Evolutionary conservation across 2,888 invertebrate species (phyloP).

Genomic region (Drosophila austrosaltans): DNA sequence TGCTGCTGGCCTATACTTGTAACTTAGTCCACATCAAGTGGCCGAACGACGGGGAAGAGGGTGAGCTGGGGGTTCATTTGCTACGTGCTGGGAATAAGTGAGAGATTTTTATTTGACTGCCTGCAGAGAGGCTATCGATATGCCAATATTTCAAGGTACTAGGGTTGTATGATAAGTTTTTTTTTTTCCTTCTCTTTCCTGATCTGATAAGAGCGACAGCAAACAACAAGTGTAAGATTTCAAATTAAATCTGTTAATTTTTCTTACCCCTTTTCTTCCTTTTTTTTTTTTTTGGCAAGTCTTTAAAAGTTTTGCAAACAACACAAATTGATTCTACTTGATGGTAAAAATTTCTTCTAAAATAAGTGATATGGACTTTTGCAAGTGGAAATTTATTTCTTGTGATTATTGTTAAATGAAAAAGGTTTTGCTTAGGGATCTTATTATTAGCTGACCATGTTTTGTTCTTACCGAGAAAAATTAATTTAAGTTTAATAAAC

Average conservation of each 20-base stretch:
- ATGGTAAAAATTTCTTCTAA: no score
- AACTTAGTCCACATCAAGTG: conserved; percentile 66
- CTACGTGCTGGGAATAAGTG: conserved; percentile 76
- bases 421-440: no score
- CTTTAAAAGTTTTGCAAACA: no score
- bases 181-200: background rate
- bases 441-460: no score
- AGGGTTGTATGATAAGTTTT: conserved; percentile 9
- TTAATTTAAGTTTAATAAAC: no score
- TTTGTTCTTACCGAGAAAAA: no score
- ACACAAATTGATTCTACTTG: no score
- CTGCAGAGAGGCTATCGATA: conserved; percentile 57
- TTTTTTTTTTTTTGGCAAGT: no score
- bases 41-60: conserved; percentile 26
- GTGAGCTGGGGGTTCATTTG: conserved; percentile 34
- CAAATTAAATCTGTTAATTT: conserved; percentile 1
- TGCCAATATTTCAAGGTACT: conserved; percentile 24
- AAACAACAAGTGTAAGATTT: background rate
- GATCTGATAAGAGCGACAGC: background rate
- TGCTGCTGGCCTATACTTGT: conserved; percentile 53
- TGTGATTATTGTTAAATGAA: no score
- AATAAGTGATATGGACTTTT: no score
- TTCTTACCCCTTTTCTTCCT: no score
- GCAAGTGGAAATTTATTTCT: no score
- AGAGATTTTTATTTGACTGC: conserved; percentile 76